phyloP scores from a whole-genome alignment of 2,113 vertebrate species.

The Garra rufa region DNA sequence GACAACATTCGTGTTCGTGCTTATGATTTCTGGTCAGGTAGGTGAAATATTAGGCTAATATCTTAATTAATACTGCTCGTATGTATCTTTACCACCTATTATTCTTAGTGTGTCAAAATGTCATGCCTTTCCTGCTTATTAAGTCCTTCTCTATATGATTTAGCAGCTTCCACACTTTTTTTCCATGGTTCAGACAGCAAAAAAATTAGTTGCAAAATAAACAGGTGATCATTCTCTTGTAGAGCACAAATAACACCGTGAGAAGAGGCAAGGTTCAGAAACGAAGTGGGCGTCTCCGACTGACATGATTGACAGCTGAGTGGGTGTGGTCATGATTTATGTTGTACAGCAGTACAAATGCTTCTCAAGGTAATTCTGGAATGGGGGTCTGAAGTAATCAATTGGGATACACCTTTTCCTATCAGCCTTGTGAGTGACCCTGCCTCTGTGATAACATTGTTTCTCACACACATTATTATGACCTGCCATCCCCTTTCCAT shows the following conservation, averaged over 20 bases:
- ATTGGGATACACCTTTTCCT: constrained; percentile 51
- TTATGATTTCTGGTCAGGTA: too few species aligned
- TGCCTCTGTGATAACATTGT: constrained; percentile 67
- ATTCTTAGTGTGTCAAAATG: too few species aligned
- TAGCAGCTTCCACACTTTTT: too few species aligned
- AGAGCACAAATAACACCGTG: neutral
- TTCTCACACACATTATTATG: constrained; percentile 57
- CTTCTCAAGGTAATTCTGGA: constrained; percentile 50
- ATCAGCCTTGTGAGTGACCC: constrained; percentile 49
- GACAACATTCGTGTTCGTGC: too few species aligned
- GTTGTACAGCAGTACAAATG: neutral
- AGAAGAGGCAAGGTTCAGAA: neutral
- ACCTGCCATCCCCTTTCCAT: constrained; percentile 62
- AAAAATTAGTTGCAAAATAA: neutral
- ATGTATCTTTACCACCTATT: too few species aligned
- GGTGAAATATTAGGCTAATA: too few species aligned
- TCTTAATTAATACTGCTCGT: too few species aligned
- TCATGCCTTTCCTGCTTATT: too few species aligned
- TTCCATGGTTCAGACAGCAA: too few species aligned
- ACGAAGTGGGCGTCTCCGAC: neutral
- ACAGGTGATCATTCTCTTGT: neutral
- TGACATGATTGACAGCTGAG: constrained; percentile 2
- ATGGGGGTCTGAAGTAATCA: constrained; percentile 27
- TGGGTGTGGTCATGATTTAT: neutral
- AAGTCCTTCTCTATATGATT: too few species aligned